Conservation (phyloP, 2,888 invertebrate genomes). For the Tetanocera ferruginea region DNA sequence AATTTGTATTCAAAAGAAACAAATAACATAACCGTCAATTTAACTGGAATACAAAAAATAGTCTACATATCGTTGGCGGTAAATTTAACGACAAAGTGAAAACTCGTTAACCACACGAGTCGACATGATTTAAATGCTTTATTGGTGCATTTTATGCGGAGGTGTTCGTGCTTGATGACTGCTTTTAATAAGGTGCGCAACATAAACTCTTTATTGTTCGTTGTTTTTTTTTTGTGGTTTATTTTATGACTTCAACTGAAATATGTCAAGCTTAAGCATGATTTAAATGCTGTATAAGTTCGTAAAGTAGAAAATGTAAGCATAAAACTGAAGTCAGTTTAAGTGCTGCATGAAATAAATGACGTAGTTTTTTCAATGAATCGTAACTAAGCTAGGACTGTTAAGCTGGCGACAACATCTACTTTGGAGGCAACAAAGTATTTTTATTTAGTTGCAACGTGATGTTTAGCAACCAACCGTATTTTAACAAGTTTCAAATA, state of each 20-base stretch:
- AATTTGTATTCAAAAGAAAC: neutral
- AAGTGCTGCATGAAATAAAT: no score
- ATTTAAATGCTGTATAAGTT: no score
- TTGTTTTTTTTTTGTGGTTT: neutral
- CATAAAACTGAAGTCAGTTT: no score
- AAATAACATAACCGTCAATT: neutral
- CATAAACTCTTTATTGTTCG: neutral
- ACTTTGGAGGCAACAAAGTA: no score
- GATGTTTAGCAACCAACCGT: no score
- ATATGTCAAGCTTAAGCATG: no score
- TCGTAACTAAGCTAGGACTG: no score
- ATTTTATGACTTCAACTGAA: neutral
- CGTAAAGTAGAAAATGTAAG: no score
- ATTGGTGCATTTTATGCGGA: neutral
- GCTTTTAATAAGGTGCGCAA: neutral
- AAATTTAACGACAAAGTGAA: neutral
- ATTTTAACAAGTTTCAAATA: no score
- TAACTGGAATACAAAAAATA: neutral
- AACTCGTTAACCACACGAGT: constrained; percentile 9
- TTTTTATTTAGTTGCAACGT: no score
- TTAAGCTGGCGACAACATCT: no score
- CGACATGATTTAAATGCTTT: neutral
- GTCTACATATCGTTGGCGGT: neutral
- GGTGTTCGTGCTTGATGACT: neutral
- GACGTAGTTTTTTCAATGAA: no score